Percentiles rank a stretch among this genome's conserved stretches.
Evolutionary conservation across 2,113 vertebrate species (phyloP).

Genomic region (Ptilonorhynchus violaceus): DNA sequence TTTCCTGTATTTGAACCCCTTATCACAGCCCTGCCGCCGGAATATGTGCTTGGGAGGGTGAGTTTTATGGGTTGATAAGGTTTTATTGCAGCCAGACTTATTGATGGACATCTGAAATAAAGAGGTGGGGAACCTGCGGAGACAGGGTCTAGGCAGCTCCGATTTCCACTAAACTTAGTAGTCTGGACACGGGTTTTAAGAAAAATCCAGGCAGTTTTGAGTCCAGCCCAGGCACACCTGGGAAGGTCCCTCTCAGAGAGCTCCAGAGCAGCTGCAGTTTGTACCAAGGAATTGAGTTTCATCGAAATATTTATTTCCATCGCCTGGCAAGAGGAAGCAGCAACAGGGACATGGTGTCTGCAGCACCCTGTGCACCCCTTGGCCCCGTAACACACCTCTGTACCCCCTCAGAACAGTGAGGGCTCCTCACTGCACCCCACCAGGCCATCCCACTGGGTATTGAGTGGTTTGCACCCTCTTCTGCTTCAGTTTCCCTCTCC

Average conservation of each 20-base stretch:
- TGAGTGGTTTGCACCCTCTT: fast-evolving
- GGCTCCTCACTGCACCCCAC: not conserved
- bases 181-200: not conserved
- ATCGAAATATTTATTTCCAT: not conserved
- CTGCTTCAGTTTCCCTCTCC: not conserved
- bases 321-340: not conserved
- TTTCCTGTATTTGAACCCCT: constrained; percentile 27
- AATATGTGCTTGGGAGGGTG: not conserved
- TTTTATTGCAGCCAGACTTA: not conserved
- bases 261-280: not conserved
- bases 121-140: not conserved
- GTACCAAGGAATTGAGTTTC: not conserved
- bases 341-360: not conserved
- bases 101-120: not conserved
- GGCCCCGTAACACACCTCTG: fast-evolving
- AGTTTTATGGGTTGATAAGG: constrained; percentile 7
- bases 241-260: not conserved
- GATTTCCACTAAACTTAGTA: not conserved
- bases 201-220: not conserved
- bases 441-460: fast-evolving
- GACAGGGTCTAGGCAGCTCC: fast-evolving
- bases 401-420: fast-evolving
- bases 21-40: not conserved
- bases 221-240: not conserved
- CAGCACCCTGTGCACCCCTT: fast-evolving